Conservation (phyloP, 2,797 vertebrate genomes). For the Glyptemys insculpta region DNA sequence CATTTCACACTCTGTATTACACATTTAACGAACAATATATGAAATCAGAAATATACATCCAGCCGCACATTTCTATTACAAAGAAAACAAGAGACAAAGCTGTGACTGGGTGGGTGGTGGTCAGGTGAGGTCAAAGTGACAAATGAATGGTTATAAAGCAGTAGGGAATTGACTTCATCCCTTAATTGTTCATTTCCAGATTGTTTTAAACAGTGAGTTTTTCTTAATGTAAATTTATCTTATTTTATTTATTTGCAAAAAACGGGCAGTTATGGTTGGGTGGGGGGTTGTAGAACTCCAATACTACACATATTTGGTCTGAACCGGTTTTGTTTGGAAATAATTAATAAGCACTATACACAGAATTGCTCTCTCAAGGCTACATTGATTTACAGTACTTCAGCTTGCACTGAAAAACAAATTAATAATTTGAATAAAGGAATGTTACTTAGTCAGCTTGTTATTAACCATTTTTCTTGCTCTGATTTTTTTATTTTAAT, state of each 20-base stretch:
- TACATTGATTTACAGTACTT: background rate
- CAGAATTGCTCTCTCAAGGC: background rate
- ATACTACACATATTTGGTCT: background rate
- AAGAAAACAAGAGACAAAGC: background rate
- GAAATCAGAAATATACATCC: background rate
- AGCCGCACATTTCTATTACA: background rate
- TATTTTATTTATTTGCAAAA: background rate
- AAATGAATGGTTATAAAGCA: background rate
- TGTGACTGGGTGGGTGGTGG: background rate
- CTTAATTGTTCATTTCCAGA: background rate
- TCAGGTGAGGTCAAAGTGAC: background rate
- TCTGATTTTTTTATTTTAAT: background rate
- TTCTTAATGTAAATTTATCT: background rate
- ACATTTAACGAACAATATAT: rapidly evolving
- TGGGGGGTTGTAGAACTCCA: background rate
- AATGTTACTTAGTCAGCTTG: background rate
- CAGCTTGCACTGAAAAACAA: background rate
- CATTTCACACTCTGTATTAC: background rate
- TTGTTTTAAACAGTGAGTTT: background rate
- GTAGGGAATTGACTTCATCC: rapidly evolving
- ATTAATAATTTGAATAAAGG: background rate
- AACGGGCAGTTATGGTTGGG: background rate
- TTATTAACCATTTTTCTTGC: background rate
- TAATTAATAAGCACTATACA: background rate
- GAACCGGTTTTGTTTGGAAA: background rate